Evolutionary conservation across 2,797 vertebrate species (phyloP), one percentile per base, ranked within the genome.

Genomic region (Caiman crocodilus): DNA sequence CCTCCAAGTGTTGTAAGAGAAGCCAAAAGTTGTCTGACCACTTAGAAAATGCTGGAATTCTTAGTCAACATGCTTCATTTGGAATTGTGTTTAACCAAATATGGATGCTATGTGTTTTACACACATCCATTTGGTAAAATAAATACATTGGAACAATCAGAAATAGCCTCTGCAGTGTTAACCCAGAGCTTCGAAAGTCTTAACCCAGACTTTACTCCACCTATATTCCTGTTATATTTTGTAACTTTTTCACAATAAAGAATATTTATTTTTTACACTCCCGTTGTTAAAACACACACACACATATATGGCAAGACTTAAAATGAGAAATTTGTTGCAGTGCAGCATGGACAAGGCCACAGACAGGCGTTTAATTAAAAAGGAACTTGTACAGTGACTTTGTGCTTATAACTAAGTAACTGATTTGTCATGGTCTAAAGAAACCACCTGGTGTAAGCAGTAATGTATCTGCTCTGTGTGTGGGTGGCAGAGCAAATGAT

Each of bases 351-450:
- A 7, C 14, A 30, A n/a, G 13, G 50, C 15, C 5, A 2, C 13
- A 61, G 11, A 20, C 0, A 6, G 2, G 0, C 3, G 55, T 15
- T 4, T 35, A 78, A 78, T 85, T 14, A 12, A 86, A 76, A 67
- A 84, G 8, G 10, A 21, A 55, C n/a, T 63, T 23, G 12, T 28
- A 20, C 7, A 21, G 78, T 3, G 26, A n/a, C 21, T 56, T 60
- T 74, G 64, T 90, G 85, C 74, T 77, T 90, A 67, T 56, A 20
- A 18, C 55, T 84, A 76, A 78, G n/a, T 77, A 82, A 84, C 21
- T 2, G 80, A 50, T 93, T 50, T 58, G 92, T 94, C 87, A 88
- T 32, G 61, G 94, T 89, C 85, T 87, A 50, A 76, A 76, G 90
- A 59, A 94, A 63, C 56, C 89, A 74, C 85, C 93, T 79, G 90